Conservation (phyloP, 2,797 vertebrate species). For the Chlorospingus semifuscus region DNA sequence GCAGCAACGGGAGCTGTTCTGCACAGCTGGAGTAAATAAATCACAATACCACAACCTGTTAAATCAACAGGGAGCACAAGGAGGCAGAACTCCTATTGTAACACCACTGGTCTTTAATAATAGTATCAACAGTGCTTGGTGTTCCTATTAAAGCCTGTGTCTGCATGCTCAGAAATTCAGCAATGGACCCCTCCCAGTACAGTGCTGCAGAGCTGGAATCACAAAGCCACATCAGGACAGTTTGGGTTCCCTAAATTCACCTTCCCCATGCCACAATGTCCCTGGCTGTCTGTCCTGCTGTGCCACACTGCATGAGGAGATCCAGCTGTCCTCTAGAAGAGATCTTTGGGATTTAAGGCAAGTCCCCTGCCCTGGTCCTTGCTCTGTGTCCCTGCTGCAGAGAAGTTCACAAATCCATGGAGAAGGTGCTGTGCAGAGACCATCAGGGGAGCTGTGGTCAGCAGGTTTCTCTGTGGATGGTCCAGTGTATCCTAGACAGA, state of each 20-base stretch:
- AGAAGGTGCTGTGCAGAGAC: neutral
- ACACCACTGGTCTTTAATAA: neutral
- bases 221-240: neutral
- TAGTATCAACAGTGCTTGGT: neutral
- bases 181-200: neutral
- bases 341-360: conserved; percentile 53
- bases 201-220: neutral
- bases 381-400: neutral
- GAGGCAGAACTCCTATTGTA: neutral
- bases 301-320: neutral
- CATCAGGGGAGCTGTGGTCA: neutral
- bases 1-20: neutral
- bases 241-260: neutral
- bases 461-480: neutral
- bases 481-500: neutral
- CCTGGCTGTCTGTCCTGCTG: neutral
- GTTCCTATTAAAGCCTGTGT: neutral
- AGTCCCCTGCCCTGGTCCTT: neutral
- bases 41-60: neutral
- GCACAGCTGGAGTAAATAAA: neutral
- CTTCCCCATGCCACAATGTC: neutral
- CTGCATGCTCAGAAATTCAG: neutral
- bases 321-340: neutral
- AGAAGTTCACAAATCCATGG: neutral
- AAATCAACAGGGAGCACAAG: neutral